Base-by-base conservation (phyloP, 2,797 vertebrate genomes). In the Epinephelus malabaricus region DNA sequence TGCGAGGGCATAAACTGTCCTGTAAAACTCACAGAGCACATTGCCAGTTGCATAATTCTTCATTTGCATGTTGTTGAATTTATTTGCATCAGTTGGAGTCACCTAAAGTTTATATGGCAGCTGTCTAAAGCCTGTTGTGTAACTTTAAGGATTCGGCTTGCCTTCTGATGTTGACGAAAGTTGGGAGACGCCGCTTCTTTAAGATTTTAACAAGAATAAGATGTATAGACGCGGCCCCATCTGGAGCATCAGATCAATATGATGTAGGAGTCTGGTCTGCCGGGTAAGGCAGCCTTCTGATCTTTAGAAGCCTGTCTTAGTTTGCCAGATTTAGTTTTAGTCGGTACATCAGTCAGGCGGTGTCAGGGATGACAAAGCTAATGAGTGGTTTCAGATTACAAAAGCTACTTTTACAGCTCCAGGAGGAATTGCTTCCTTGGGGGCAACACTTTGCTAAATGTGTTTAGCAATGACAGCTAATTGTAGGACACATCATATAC, bases 201-300 rank as follows among this genome's bases (percentile, higher is more conserved):
- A 17, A 46, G 11, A 53, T 43, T 68, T 50, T 14, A 68, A 76
- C 25, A 65, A 71, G 43, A 73, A 47, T 21, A 17, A 53, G 38
- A 43, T 61, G 69, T 76, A 55, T 62, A 69, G 55, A n/a, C 21
- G 58, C 54, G 18, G 51, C 63, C 53, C 27, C 45, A 18, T 70
- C 49, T 51, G 9, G 5, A 72, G 59, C 49, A 3, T 53, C 13
- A n/a, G 69, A 89, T 90, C 85, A 56, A 78, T 86, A 73, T 46
- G 79, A 58, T 62, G 76, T 75, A 67, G 55, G 59, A 77, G 69
- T 72, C 30, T 23, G 40, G 49, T 65, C 68, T 62, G 49, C 56
- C 12, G 55, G 46, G 27, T 38, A 19, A 79, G 68, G 30, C 54
- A n/a, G 76, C n/a, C 40, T 3, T 77, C 76, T 59, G 76, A 85